Evolutionary conservation across 2,113 vertebrate species (phyloP).

Genomic region (Mesitornis unicolor): DNA sequence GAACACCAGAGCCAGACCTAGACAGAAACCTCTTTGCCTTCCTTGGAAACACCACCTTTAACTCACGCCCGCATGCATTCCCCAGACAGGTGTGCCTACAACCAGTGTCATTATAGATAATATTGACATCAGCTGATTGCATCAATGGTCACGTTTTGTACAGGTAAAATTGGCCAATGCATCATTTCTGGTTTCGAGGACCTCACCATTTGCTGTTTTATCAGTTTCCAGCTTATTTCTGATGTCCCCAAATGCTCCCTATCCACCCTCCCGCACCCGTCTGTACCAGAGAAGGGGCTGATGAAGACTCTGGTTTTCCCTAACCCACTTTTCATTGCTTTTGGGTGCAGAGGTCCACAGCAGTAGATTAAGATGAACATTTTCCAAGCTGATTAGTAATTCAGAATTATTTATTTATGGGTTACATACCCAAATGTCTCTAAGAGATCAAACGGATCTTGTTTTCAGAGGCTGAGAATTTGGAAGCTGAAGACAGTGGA

Average conservation of each 20-base stretch:
- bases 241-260: not conserved
- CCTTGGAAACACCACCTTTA: not conserved
- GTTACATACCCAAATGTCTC: not conserved
- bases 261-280: not conserved
- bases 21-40: not conserved
- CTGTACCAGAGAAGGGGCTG: not conserved
- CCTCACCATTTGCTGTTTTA: not conserved
- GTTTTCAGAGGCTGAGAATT: not conserved
- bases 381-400: not conserved
- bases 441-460: not conserved
- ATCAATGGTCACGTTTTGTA: not conserved
- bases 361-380: not conserved
- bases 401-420: fast-evolving
- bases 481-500: not conserved
- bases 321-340: not conserved
- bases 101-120: not conserved
- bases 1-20: not conserved
- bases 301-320: not conserved
- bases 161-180: not conserved
- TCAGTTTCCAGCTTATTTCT: not conserved
- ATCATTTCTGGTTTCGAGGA: not conserved
- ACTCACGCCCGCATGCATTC: not conserved
- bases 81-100: not conserved
- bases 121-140: not conserved
- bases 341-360: not conserved